These are phyloP conservation scores for Gymnocephalus cernua DNA, from an alignment of 2,113 vertebrate species.

Conservation along the genomic window DNA sequence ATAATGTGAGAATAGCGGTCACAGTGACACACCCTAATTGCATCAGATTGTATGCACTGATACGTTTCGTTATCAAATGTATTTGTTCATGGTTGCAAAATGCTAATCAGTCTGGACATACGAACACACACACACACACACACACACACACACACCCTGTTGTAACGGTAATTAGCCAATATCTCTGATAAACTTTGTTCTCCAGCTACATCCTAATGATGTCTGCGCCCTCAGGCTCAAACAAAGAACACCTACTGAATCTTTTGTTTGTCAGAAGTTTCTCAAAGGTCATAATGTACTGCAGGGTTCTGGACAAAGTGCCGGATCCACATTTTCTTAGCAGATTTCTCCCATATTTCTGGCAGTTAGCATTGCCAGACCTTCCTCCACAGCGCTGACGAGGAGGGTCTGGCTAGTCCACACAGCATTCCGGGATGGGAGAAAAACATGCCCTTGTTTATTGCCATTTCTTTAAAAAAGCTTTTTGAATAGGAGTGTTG, in stretches of 20 bases:
- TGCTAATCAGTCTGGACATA: neutral
- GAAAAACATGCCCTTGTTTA: too few relatives aligned
- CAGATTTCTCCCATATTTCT: neutral
- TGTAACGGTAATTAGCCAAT: conserved; percentile 48
- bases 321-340: neutral
- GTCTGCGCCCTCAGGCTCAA: neutral
- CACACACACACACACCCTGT: neutral
- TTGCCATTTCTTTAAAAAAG: too few relatives aligned
- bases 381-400: too few relatives aligned
- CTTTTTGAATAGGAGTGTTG: too few relatives aligned
- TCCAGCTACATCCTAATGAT: conserved; percentile 37
- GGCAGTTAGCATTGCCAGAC: too few relatives aligned
- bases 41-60: neutral
- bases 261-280: conserved; percentile 12
- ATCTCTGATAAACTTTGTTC: conserved; percentile 51
- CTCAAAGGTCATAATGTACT: conserved; percentile 9
- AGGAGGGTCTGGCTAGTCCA: too few relatives aligned
- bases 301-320: neutral
- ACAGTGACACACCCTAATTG: neutral
- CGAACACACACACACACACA: neutral
- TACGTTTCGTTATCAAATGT: neutral
- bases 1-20: neutral
- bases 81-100: neutral
- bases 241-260: conserved; percentile 14
- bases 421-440: too few relatives aligned